Evolutionary conservation across 92 coral and sea anemone genomes (phyloP).

Genomic region (Epizoanthus fatuus): DNA sequence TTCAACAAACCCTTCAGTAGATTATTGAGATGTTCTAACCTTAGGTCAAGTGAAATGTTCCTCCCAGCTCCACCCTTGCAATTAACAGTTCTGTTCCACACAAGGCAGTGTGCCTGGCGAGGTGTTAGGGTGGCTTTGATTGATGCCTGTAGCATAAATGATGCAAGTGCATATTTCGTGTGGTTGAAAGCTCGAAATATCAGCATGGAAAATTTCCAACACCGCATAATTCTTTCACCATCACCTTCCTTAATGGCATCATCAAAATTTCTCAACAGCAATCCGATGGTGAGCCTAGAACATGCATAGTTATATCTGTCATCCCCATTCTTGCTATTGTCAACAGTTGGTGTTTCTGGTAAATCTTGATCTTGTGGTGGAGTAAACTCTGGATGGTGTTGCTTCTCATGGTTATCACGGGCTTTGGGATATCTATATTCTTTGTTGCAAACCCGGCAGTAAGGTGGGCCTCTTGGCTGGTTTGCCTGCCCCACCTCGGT

Average conservation of each 20-base stretch:
- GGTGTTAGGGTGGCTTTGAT: conserved; percentile 11
- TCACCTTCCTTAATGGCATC: conserved; percentile 68
- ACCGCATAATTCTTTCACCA: conserved; percentile 55
- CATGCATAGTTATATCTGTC: conserved; percentile 57
- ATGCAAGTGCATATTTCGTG: conserved; percentile 58
- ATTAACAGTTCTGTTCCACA: conserved; percentile 67
- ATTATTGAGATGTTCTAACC: conserved; percentile 52
- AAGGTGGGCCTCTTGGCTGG: not conserved
- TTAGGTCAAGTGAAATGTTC: conserved; percentile 64
- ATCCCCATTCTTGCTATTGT: not conserved
- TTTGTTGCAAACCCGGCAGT: conserved; percentile 65
- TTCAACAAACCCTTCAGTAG: conserved; percentile 38
- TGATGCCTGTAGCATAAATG: conserved; percentile 22
- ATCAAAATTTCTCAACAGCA: conserved; percentile 48
- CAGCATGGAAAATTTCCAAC: conserved; percentile 60
- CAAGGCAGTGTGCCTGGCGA: conserved; percentile 42
- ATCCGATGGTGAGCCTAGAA: conserved; percentile 36
- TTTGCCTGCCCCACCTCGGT: conserved; percentile 15
- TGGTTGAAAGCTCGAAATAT: conserved; percentile 47
- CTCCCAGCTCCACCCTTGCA: conserved; percentile 61
- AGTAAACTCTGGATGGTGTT: conserved; percentile 29
- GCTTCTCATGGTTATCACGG: conserved; percentile 59
- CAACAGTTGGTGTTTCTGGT: not conserved
- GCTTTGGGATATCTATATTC: conserved; percentile 63
- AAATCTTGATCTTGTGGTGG: not conserved